phyloP scores from a whole-genome alignment of 2,113 vertebrate species.

The Periophthalmodon schlosseri region DNA sequence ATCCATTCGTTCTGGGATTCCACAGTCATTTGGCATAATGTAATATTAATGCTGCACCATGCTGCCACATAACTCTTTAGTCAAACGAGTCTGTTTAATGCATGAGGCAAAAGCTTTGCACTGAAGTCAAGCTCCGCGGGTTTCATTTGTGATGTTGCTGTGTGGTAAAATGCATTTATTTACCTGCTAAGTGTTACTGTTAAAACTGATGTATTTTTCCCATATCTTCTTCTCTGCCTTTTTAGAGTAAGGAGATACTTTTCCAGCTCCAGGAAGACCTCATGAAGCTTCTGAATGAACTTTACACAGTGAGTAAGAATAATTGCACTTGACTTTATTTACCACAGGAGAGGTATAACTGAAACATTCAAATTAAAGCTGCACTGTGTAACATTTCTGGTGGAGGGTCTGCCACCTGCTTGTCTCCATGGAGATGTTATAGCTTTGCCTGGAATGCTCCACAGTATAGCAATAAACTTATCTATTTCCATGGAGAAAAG shows the following conservation, averaged over 20 bases:
- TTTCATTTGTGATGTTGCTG: slow-evolving; percentile 53
- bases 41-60: slow-evolving; percentile 56
- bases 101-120: slow-evolving; percentile 33
- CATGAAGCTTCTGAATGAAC: slow-evolving; percentile 98
- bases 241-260: slow-evolving; percentile 97
- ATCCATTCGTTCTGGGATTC: slow-evolving; percentile 56
- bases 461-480: not conserved
- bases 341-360: not conserved
- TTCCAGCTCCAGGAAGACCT: slow-evolving; percentile 98
- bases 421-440: not conserved
- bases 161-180: slow-evolving; percentile 42
- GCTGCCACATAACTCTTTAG: slow-evolving; percentile 31
- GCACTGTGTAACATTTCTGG: not conserved
- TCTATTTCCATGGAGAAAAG: no score
- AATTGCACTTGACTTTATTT: not conserved
- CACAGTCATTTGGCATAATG: slow-evolving; percentile 61
- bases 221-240: slow-evolving; percentile 34
- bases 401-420: not conserved
- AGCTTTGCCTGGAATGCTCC: not conserved
- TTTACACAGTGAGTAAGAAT: slow-evolving; percentile 89
- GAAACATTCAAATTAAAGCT: not conserved
- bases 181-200: slow-evolving; percentile 12
- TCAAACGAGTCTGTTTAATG: slow-evolving; percentile 50
- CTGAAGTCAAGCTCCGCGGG: not conserved
- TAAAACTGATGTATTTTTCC: not conserved